These are phyloP conservation scores for Lophura swinhoii DNA, from an alignment of 2,797 vertebrate species.

Conservation along the genomic window DNA sequence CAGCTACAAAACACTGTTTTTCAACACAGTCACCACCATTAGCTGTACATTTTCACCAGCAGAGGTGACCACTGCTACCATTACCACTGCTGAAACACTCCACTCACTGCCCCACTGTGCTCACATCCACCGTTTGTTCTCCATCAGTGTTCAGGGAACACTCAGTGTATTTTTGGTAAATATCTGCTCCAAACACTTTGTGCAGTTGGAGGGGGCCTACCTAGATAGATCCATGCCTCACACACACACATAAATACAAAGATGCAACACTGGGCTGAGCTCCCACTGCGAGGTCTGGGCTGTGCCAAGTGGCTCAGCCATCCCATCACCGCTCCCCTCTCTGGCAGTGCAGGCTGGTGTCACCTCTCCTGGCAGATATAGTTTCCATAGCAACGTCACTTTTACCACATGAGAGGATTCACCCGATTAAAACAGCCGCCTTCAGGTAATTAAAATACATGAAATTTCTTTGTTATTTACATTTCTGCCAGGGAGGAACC, in stretches of 20 bases:
- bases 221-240: not conserved
- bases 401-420: slow-evolving; percentile 71
- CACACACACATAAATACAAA: not conserved
- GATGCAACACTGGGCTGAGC: not conserved
- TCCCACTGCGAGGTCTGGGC: not conserved
- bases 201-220: not conserved
- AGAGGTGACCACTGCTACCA: too few relatives aligned
- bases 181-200: not conserved
- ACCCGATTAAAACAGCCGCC: slow-evolving; percentile 64
- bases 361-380: slow-evolving; percentile 66
- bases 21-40: too few relatives aligned
- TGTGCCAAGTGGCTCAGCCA: slow-evolving; percentile 22
- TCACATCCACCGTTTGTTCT: too few relatives aligned
- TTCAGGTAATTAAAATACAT: slow-evolving; percentile 75
- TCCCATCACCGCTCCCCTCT: slow-evolving; percentile 41
- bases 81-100: too few relatives aligned
- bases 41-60: too few relatives aligned
- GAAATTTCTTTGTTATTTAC: slow-evolving; percentile 70
- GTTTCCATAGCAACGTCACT: slow-evolving; percentile 79
- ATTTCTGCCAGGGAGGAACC: slow-evolving; percentile 47
- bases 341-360: slow-evolving; percentile 45
- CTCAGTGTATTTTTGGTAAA: not conserved
- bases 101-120: too few relatives aligned
- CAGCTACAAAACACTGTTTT: too few relatives aligned
- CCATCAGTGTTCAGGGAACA: too few relatives aligned